Evolutionary conservation across 1,140 invertebrate genomes (phyloP), one percentile per base, ranked within the genome.

Genomic region (Formica selysi): DNA sequence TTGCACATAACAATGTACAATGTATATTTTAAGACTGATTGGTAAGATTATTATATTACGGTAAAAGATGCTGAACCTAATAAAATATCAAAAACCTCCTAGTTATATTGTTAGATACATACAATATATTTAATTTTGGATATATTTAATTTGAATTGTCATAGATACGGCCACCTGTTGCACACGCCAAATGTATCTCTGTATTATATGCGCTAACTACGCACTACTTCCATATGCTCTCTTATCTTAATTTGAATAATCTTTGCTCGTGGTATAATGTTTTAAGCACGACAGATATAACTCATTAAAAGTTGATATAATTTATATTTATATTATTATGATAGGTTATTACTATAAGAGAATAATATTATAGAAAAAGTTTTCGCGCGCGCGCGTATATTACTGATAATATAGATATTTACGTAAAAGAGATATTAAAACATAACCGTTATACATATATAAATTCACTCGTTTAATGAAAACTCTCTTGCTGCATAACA

Each of bases 131-230:
- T 44, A 73, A 32, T 64, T 81, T 73, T 73, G 32, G 13, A 73
- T 73, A n/a, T 61, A 54, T 83, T 83, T 83, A 83, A 83, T 62
- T 73, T 62, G 38, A 83, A 83, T 86, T 13, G 38, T 62, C 68
- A 76, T 78, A 61, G 85, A 84, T 80, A 80, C 86, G 59, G 61
- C 87, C 87, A 89, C 88, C 88, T 89, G 88, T 89, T 89, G 88
- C 88, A 51, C 61, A 51, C 48, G 16, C 16, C 4, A 81, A 89
- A 89, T 89, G 86, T 86, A 85, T 89, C 48, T 80, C 76, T 84
- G 71, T 71, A 83, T 89, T 59, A 76, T 48, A 86, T 76, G 70
- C 76, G 76, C 67, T 73, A 81, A 81, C 67, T 81, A 83, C 54
- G 44, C 57, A 74, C 11, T 81, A 44, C 7, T 73, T 73, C 16